Percentiles rank a stretch among this genome's conserved stretches.
These are phyloP conservation scores for Aplysina aerophoba DNA, from an alignment of 37 sponge, comb jelly and placozoan species.

Conservation along the genomic window DNA sequence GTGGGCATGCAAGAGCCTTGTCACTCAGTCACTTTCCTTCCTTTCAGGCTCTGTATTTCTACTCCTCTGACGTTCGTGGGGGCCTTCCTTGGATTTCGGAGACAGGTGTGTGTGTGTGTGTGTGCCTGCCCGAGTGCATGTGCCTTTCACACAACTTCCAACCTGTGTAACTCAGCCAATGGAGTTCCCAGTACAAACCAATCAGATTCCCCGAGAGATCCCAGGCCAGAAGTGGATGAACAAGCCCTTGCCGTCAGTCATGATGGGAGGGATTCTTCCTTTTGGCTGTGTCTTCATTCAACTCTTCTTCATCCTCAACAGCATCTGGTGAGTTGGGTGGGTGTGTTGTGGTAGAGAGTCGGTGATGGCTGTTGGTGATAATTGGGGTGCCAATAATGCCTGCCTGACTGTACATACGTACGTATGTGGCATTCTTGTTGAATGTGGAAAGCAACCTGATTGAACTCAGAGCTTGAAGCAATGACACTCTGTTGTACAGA, in stretches of 20 bases:
- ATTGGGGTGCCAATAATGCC: no score
- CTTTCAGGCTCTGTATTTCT: constrained; percentile 87
- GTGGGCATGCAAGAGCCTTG: background rate
- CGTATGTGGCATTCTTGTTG: no score
- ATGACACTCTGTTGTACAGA: no score
- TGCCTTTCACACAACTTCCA: no score
- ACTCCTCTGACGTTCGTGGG: constrained; percentile 96
- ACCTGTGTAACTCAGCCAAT: constrained; percentile 42
- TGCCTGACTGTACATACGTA: no score
- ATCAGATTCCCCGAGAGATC: constrained; percentile 98
- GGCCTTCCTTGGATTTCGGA: constrained; percentile 92
- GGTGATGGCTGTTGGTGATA: no score
- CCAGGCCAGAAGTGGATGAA: constrained; percentile 91
- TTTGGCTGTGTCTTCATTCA: constrained; percentile 99
- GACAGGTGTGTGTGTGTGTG: constrained; percentile 37
- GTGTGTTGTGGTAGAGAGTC: no score
- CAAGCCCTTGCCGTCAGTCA: constrained; percentile 72
- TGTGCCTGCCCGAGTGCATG: no score
- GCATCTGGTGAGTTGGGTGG: constrained; percentile 85
- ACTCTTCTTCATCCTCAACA: constrained; percentile 96
- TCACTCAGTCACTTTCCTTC: background rate
- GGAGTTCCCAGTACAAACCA: constrained; percentile 85
- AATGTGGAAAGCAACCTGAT: no score
- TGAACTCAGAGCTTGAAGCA: no score
- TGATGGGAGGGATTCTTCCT: constrained; percentile 98